Percentiles rank a stretch among this genome's conserved stretches.
Conservation (phyloP, 2,113 vertebrate genomes). For the Rhinolophus sinicus region DNA sequence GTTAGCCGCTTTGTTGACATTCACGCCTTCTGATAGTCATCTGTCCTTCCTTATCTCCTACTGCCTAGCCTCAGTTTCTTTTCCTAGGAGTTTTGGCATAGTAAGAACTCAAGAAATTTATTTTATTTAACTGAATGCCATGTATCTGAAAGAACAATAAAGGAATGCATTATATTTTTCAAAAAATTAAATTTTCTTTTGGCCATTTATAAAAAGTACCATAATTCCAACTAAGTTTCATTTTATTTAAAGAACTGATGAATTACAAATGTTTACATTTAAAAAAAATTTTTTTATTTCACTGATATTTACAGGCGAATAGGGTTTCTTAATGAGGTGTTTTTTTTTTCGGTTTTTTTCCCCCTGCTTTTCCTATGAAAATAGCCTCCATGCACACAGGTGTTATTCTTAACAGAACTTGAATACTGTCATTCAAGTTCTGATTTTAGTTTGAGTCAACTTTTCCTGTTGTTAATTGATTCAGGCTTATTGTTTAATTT, state of each 20-base stretch:
- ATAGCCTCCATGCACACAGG: neutral
- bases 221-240: neutral
- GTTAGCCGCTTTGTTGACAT: neutral
- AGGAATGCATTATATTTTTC: neutral
- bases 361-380: neutral
- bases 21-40: neutral
- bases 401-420: conserved; percentile 21
- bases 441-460: neutral
- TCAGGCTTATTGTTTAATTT: conserved; percentile 46
- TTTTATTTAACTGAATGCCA: neutral
- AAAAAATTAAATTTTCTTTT: neutral
- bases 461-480: conserved; percentile 41
- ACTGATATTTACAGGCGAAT: conserved; percentile 14
- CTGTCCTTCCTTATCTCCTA: neutral
- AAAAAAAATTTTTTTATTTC: neutral
- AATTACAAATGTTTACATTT: neutral
- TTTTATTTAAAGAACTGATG: conserved; percentile 40
- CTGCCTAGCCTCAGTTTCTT: neutral
- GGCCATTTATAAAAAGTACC: neutral
- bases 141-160: conserved; percentile 22
- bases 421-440: neutral
- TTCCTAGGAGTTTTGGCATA: neutral
- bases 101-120: neutral
- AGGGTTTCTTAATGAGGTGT: neutral
- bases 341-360: neutral